Conservation (phyloP, 64 coral and sea anemone species). For the Actinia tenebrosa region DNA sequence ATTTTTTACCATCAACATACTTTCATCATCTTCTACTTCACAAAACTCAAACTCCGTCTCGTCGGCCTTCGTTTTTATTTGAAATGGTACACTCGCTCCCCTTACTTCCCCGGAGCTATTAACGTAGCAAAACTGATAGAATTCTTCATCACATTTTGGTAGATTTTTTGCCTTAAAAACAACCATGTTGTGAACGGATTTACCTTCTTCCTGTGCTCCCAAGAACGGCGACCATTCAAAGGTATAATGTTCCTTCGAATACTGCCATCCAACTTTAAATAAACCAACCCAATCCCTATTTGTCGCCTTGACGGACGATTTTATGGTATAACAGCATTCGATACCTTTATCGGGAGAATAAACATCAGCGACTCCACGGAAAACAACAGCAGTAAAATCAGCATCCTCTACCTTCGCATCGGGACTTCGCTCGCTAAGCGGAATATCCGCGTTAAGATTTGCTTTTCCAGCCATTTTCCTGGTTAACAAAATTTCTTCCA, state of each 20-base stretch:
- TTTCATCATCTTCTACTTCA: constrained; percentile 91
- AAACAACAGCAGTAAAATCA: constrained; percentile 86
- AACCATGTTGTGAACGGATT: constrained; percentile 53
- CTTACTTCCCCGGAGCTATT: constrained; percentile 63
- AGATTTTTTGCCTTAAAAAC: constrained; percentile 58
- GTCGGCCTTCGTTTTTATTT: constrained; percentile 72
- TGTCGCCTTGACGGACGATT: constrained; percentile 56
- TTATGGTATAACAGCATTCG: constrained; percentile 88
- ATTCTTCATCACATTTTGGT: constrained; percentile 76
- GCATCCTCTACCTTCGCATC: constrained; percentile 27
- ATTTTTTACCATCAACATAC: constrained; percentile 89
- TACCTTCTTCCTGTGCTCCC: constrained; percentile 40
- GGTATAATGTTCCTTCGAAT: constrained; percentile 62
- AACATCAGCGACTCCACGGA: constrained; percentile 65
- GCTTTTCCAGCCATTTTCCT: not conserved
- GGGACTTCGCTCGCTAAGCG: not conserved
- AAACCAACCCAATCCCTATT: constrained; percentile 90
- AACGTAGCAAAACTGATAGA: constrained; percentile 98
- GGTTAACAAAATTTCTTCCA: not conserved
- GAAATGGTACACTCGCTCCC: constrained; percentile 91
- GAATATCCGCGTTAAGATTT: not conserved
- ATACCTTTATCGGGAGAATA: constrained; percentile 69
- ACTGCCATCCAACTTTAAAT: constrained; percentile 92
- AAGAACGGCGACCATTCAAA: constrained; percentile 86
- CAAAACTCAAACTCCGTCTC: constrained; percentile 78